Conservation (phyloP, 2,797 vertebrate genomes). For the Chaetodon trifasciatus region DNA sequence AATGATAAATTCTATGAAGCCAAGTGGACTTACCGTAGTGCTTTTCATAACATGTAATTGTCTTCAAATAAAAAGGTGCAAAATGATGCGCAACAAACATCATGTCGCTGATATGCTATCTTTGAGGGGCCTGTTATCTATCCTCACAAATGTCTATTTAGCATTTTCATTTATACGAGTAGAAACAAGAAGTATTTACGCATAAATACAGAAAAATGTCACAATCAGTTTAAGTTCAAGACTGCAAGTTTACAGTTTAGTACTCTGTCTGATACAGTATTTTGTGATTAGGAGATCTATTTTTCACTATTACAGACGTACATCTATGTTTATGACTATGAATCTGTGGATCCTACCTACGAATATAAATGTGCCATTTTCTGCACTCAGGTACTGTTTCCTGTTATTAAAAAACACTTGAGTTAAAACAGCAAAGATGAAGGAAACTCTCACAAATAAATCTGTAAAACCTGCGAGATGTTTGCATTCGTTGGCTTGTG, state of each 20-base stretch:
- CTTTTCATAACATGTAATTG: constrained; percentile 52
- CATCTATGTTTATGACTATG: constrained; percentile 42
- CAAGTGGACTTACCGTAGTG: constrained; percentile 64
- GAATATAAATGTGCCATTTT: constrained; percentile 67
- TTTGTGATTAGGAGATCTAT: constrained; percentile 56
- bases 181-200: constrained; percentile 62
- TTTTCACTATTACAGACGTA: constrained; percentile 50
- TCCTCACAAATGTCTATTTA: constrained; percentile 73
- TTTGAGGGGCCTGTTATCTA: constrained; percentile 64
- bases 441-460: constrained; percentile 77
- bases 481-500: constrained; percentile 22
- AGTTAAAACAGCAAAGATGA: constrained; percentile 52
- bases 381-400: constrained; percentile 74
- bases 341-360: constrained; percentile 61
- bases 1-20: constrained; percentile 65
- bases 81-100: constrained; percentile 65
- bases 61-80: constrained; percentile 62
- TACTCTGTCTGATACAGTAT: constrained; percentile 56
- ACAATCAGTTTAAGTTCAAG: constrained; percentile 59
- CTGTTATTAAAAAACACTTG: constrained; percentile 51
- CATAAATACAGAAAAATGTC: constrained; percentile 51
- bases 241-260: constrained; percentile 62
- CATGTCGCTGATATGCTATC: constrained; percentile 71
- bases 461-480: constrained; percentile 46
- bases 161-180: constrained; percentile 66